Conservation (phyloP, 2,888 invertebrate species). For the Macrophya alboannulata region DNA sequence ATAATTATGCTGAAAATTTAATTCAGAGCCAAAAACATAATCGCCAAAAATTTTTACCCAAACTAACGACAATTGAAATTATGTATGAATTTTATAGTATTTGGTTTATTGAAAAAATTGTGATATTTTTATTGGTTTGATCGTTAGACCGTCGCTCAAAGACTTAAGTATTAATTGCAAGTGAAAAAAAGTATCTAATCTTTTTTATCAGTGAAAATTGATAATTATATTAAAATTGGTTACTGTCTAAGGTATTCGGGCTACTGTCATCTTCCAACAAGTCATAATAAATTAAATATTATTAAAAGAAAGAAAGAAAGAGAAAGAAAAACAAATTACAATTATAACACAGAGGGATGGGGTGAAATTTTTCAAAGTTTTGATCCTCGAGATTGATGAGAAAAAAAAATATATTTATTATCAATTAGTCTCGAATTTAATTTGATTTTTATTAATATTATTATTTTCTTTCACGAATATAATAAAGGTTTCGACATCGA, state of each 20-base stretch:
- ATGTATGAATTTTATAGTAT: neutral
- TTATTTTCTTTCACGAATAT: neutral
- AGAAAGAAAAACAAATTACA: neutral
- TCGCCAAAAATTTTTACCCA: neutral
- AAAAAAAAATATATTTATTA: neutral
- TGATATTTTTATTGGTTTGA: neutral
- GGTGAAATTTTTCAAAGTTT: neutral
- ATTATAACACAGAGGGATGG: slow-evolving; percentile 1
- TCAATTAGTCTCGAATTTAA: neutral
- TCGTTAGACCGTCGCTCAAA: neutral
- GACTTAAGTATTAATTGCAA: neutral
- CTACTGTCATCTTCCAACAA: neutral
- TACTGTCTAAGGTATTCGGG: slow-evolving; percentile 22
- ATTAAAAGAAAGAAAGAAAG: neutral
- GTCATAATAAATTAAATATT: neutral
- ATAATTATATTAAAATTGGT: neutral
- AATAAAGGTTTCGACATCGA: neutral
- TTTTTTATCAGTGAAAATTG: neutral
- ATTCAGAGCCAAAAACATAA: neutral
- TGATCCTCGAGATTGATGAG: neutral
- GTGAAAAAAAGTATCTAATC: neutral
- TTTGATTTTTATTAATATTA: neutral
- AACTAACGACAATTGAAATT: slow-evolving; percentile 6
- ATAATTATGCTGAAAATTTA: neutral
- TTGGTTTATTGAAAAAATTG: neutral